Base-by-base conservation (phyloP, 2,888 invertebrate genomes). In the Cabera pusaria region DNA sequence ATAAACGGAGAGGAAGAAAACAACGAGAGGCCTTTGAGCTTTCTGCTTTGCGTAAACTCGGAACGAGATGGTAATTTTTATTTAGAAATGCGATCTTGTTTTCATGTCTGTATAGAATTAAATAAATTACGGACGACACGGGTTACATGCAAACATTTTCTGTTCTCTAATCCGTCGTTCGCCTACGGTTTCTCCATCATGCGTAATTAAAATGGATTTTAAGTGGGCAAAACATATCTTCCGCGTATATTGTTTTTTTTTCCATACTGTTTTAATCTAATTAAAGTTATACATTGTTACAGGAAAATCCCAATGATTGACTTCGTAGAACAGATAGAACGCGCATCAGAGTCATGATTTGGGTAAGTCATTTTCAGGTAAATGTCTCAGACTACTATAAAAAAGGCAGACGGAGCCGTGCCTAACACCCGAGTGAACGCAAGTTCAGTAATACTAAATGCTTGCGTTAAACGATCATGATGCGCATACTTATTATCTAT, bases 101-200 rank as follows among this genome's bases (percentile, higher is more conserved):
- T 65, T 72, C 65, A 66, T 76, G 70, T 78, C 80, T 80, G 66
- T 65, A 14, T 14, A n/a, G n/a, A n/a, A n/a, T n/a, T n/a, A n/a
- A n/a, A n/a, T n/a, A n/a, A n/a, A n/a, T n/a, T n/a, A n/a, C n/a
- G n/a, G n/a, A n/a, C n/a, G n/a, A n/a, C n/a, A n/a, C n/a, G n/a
- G n/a, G n/a, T n/a, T n/a, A n/a, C n/a, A n/a, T n/a, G 64, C 61
- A 73, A 75, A 78, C 64, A 75, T 71, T 73, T 71, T 61, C 62
- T 51, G 64, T 64, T 67, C 65, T 60, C 56, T 64, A 69, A 63
- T 65, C 57, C 57, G 72, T 74, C 72, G 69, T 76, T 59, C 58
- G 60, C 44, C 46, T 46, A 52, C 42, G 46, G 58, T 56, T 61
- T 56, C 60, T 52, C 54, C 43, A 53, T 49, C 51, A 61, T 58